Evolutionary conservation across 2,113 vertebrate species (phyloP).

Genomic region (Percina caprodes): DNA sequence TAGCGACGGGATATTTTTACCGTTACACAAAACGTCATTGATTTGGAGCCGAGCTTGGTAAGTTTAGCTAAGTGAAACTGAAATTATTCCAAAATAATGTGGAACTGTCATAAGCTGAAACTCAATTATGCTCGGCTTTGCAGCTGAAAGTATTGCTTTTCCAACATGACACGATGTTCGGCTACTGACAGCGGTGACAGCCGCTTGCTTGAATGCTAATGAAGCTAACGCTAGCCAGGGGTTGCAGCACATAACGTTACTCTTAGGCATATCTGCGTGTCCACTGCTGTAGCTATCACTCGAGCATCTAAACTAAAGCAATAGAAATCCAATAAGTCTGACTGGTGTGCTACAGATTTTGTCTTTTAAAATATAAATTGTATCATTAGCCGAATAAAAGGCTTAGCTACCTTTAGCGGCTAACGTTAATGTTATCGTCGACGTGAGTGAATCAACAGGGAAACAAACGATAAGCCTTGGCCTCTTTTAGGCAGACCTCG

Average conservation of each 20-base stretch:
- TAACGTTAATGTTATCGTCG: not conserved
- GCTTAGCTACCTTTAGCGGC: not conserved
- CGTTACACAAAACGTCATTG: conserved; percentile 63
- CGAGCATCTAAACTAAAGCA: not conserved
- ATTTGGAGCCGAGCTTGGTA: conserved; percentile 47
- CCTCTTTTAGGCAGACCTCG: fast-evolving
- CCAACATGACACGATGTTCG: not conserved
- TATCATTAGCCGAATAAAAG: not conserved
- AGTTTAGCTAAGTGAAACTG: conserved; percentile 9
- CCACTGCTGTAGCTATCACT: not conserved
- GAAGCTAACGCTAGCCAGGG: conserved; percentile 50
- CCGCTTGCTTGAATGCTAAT: conserved; percentile 17
- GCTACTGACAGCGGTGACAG: not conserved
- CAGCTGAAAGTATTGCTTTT: not conserved
- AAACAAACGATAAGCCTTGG: not conserved
- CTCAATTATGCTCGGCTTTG: fast-evolving
- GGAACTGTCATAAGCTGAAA: fast-evolving
- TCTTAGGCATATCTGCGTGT: not conserved
- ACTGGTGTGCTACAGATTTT: not conserved
- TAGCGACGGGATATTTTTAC: conserved; percentile 29
- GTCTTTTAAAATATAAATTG: too few species aligned
- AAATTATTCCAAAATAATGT: not conserved
- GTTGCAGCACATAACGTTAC: not conserved
- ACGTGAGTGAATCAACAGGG: not conserved
- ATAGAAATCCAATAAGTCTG: too few species aligned